These are phyloP conservation scores for Trissoscelio sp. DNA, from an alignment of 2,888 invertebrate genomes.

Conservation along the genomic window DNA sequence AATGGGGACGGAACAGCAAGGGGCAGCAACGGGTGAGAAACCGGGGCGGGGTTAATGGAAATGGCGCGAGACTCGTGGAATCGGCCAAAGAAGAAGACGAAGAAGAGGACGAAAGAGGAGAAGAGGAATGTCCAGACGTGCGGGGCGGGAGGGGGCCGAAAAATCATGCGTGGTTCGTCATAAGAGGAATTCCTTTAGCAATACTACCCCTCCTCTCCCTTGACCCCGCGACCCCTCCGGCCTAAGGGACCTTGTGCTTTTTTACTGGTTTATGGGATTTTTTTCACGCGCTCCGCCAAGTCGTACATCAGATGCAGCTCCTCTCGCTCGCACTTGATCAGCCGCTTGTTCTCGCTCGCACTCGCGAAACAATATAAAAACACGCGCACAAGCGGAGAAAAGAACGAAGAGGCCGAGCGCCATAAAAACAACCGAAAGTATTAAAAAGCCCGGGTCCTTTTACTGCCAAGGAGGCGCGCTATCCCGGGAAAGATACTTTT, in stretches of 20 bases:
- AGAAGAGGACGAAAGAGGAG: constrained; percentile 35
- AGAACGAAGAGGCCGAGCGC: constrained; percentile 69
- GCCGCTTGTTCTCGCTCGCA: constrained; percentile 37
- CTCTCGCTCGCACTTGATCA: constrained; percentile 66
- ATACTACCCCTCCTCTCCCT: constrained; percentile 75
- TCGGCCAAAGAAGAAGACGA: constrained; percentile 34
- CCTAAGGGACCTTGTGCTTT: constrained; percentile 78
- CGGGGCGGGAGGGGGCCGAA: constrained; percentile 72
- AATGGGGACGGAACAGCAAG: too few species aligned
- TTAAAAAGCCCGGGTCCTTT: constrained; percentile 82
- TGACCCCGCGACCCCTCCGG: constrained; percentile 68
- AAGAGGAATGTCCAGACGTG: constrained; percentile 55
- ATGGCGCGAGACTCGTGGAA: constrained; percentile 55
- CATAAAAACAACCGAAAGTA: constrained; percentile 83
- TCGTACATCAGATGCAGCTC: constrained; percentile 81
- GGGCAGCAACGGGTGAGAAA: constrained; percentile 63
- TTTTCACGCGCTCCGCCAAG: constrained; percentile 82
- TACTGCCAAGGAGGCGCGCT: constrained; percentile 71
- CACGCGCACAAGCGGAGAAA: constrained; percentile 51
- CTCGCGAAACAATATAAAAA: constrained; percentile 60
- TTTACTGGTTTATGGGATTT: constrained; percentile 83
- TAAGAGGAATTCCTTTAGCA: constrained; percentile 82
- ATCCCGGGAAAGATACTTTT: constrained; percentile 60
- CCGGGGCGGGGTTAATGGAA: constrained; percentile 70
- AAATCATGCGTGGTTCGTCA: constrained; percentile 82